phyloP scores from a whole-genome alignment of 1,140 invertebrate genomes.

The Eriosoma lanigerum region DNA sequence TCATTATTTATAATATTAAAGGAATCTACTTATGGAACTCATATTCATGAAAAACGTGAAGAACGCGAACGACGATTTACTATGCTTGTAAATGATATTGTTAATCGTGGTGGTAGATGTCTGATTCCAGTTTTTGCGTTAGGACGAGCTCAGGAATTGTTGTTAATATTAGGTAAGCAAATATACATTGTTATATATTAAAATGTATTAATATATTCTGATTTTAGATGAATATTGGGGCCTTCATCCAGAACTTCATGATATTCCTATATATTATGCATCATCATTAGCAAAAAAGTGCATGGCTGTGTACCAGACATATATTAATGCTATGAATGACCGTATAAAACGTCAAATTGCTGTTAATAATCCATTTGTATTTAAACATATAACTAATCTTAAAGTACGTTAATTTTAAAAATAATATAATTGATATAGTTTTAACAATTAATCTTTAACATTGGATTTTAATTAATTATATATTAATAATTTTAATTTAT shows the following conservation, averaged over 20 bases:
- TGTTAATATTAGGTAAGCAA: constrained; percentile 80
- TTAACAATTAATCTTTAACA: too few relatives aligned
- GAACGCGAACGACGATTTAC: constrained; percentile 95
- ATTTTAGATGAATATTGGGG: constrained; percentile 94
- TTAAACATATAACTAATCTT: constrained; percentile 97
- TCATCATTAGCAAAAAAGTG: constrained; percentile 99
- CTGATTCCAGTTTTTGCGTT: constrained; percentile 98
- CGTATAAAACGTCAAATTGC: constrained; percentile 93
- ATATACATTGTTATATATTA: neutral
- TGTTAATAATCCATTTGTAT: constrained; percentile 98
- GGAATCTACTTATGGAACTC: constrained; percentile 99
- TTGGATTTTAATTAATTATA: too few relatives aligned
- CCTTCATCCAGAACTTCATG: constrained; percentile 95
- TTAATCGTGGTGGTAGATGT: constrained; percentile 91
- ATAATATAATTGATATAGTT: too few relatives aligned
- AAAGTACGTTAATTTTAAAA: constrained; percentile 67
- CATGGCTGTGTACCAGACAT: constrained; percentile 99
- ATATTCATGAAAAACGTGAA: constrained; percentile 97
- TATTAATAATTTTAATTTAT: too few relatives aligned
- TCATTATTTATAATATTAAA: constrained; percentile 56
- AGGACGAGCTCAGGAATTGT: constrained; percentile 93
- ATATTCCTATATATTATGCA: constrained; percentile 99
- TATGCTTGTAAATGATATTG: constrained; percentile 92
- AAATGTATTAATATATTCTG: constrained; percentile 50
- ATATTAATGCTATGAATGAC: constrained; percentile 99